These are phyloP conservation scores for Epizoanthus stellaris DNA, from an alignment of 92 coral and sea anemone genomes.

Conservation along the genomic window DNA sequence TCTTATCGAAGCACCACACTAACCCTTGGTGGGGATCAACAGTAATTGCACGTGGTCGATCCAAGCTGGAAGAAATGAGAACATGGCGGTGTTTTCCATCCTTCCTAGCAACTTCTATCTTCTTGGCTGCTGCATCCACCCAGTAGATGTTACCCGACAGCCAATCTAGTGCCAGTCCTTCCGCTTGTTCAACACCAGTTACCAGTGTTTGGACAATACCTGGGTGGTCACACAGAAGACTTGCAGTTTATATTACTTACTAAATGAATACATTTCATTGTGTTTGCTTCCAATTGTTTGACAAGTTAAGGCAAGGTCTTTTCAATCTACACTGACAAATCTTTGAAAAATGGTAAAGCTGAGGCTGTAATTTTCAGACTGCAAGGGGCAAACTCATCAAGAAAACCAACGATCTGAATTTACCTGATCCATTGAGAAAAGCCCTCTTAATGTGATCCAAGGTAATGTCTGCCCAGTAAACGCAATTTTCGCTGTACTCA, in stretches of 20 bases:
- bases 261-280: too few relatives aligned
- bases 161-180: constrained; percentile 95
- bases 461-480: constrained; percentile 96
- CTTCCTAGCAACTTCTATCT: constrained; percentile 90
- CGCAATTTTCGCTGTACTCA: constrained; percentile 85
- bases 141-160: constrained; percentile 91
- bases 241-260: neutral
- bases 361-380: too few relatives aligned
- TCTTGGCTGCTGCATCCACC: constrained; percentile 92
- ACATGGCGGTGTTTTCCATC: constrained; percentile 88
- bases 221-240: neutral
- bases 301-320: too few relatives aligned
- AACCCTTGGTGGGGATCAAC: constrained; percentile 85
- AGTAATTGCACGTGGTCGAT: constrained; percentile 90
- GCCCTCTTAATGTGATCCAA: constrained; percentile 83
- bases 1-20: constrained; percentile 12
- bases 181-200: constrained; percentile 81
- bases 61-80: constrained; percentile 62
- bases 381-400: too few relatives aligned
- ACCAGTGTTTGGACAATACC: constrained; percentile 74
- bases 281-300: too few relatives aligned
- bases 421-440: constrained; percentile 88
- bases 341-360: too few relatives aligned
- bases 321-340: too few relatives aligned
- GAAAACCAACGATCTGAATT: neutral